Conservation (phyloP, 2,113 vertebrate genomes). For the Scomber scombrus region DNA sequence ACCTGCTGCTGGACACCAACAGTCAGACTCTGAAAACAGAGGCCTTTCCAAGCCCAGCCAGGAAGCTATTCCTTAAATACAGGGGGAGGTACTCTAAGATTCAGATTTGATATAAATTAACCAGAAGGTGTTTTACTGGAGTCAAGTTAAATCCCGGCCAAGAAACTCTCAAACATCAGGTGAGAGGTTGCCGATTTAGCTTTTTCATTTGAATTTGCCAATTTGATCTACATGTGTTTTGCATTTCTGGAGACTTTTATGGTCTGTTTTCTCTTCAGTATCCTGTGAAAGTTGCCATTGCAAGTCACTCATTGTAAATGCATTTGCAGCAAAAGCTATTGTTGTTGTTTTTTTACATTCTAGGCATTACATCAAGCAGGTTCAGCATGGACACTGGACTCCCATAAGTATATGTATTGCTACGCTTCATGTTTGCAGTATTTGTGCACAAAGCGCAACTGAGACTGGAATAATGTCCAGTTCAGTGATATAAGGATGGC, state of each 20-base stretch:
- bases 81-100: not conserved
- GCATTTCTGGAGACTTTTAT: not conserved
- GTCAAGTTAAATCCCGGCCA: not conserved
- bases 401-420: no score
- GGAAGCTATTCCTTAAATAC: slow-evolving; percentile 2
- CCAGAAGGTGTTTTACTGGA: not conserved
- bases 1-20: not conserved
- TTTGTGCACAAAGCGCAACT: not conserved
- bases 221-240: slow-evolving; percentile 18
- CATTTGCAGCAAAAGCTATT: no score
- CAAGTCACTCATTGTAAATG: no score
- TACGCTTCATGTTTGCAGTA: no score
- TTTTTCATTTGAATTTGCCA: not conserved
- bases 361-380: no score
- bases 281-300: not conserved
- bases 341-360: no score
- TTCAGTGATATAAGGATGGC: slow-evolving; percentile 23
- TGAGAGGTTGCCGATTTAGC: not conserved
- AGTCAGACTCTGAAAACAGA: not conserved
- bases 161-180: not conserved
- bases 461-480: not conserved
- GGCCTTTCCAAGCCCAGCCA: not conserved
- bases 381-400: no score
- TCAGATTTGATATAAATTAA: not conserved
- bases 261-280: not conserved